These are phyloP conservation scores for Notiomystis cincta DNA, from an alignment of 2,113 vertebrate species.

Conservation along the genomic window DNA sequence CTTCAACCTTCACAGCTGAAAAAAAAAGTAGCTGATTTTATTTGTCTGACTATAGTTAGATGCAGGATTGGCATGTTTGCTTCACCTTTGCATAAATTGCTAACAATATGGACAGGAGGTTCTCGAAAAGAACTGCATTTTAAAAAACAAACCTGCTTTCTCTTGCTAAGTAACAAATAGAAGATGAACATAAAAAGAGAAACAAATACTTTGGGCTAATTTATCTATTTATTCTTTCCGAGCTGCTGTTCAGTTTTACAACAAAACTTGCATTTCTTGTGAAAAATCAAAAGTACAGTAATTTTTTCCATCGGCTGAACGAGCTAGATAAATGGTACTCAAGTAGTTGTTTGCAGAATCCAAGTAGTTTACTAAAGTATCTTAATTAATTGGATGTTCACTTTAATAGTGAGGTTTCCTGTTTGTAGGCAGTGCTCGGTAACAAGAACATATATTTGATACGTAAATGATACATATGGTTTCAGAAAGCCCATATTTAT, in stretches of 20 bases:
- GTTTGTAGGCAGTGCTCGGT: slow-evolving; percentile 35
- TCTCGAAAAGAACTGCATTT: neutral
- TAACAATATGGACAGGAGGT: neutral
- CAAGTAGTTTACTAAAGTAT: slow-evolving; percentile 52
- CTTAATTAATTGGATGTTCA: slow-evolving; percentile 66
- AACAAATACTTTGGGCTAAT: neutral
- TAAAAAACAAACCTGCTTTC: neutral
- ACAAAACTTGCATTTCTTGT: slow-evolving; percentile 19
- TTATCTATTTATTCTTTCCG: slow-evolving; percentile 4
- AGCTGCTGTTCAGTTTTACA: neutral
- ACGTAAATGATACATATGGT: neutral
- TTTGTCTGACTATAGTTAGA: slow-evolving; percentile 38
- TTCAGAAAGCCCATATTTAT: slow-evolving; percentile 16
- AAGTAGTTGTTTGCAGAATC: slow-evolving; percentile 56
- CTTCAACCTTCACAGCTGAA: slow-evolving; percentile 26
- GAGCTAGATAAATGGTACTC: slow-evolving; percentile 45
- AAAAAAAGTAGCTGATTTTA: slow-evolving; percentile 21
- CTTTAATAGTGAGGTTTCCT: slow-evolving; percentile 50
- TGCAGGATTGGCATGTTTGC: slow-evolving; percentile 52
- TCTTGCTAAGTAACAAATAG: neutral
- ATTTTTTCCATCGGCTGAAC: slow-evolving; percentile 31
- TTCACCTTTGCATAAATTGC: slow-evolving; percentile 58
- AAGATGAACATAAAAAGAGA: neutral
- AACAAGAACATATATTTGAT: slow-evolving; percentile 11
- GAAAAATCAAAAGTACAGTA: neutral